phyloP scores from a whole-genome alignment of 2,888 invertebrate genomes.

The Tachina fera region DNA sequence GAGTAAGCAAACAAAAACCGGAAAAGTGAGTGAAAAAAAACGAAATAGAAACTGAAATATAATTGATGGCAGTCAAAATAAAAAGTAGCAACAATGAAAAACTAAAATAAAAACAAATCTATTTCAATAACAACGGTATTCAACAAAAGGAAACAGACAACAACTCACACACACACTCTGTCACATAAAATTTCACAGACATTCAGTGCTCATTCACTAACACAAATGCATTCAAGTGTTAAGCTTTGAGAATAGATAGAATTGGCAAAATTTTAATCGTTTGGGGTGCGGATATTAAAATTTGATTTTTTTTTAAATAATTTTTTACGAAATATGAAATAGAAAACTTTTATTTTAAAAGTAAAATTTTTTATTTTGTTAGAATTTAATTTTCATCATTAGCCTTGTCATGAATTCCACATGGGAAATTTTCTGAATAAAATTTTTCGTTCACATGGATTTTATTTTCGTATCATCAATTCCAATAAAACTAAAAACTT shows the following conservation, averaged over 20 bases:
- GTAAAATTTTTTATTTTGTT: no score
- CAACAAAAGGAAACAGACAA: conserved; percentile 67
- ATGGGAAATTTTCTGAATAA: no score
- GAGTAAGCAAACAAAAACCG: conserved; percentile 44
- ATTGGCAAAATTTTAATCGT: conserved; percentile 11
- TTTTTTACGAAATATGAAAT: no score
- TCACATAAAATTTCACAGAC: conserved; percentile 14
- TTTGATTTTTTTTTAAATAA: no score
- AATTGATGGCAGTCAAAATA: conserved; percentile 67
- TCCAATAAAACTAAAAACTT: no score
- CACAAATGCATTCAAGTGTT: neutral
- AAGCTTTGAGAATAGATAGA: neutral
- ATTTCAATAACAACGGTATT: conserved; percentile 53
- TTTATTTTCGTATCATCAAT: no score
- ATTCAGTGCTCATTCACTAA: neutral
- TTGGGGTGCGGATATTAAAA: neutral
- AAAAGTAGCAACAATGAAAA: conserved; percentile 64
- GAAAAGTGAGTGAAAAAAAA: conserved; percentile 42
- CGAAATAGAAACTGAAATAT: conserved; percentile 47
- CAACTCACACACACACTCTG: neutral
- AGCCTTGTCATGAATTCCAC: no score
- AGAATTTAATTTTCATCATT: no score
- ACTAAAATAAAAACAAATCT: conserved; percentile 18
- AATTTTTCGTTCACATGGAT: no score
- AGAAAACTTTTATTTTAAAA: no score